Conservation (phyloP, 2,888 invertebrate species). For the Calephelis perditalis region DNA sequence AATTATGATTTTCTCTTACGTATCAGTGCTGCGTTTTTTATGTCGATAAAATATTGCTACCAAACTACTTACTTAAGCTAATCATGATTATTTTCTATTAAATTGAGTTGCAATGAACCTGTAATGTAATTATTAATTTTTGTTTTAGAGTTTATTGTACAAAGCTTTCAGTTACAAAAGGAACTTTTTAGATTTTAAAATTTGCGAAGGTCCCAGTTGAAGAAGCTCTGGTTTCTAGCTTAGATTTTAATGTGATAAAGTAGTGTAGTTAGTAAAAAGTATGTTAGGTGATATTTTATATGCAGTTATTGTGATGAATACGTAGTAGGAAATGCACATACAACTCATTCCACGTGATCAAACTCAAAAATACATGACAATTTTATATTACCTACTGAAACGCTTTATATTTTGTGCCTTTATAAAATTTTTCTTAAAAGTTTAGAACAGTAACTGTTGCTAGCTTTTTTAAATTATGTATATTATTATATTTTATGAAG, state of each 20-base stretch:
- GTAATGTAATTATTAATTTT: too few species aligned
- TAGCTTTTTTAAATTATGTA: background rate
- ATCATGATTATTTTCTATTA: too few species aligned
- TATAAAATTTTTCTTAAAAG: background rate
- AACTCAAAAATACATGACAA: slow-evolving; percentile 8
- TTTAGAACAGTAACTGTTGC: background rate
- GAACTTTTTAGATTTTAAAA: too few species aligned
- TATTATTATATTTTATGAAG: too few species aligned
- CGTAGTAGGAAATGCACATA: slow-evolving; percentile 14
- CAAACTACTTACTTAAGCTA: too few species aligned
- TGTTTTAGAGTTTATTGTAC: too few species aligned
- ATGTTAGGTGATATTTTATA: slow-evolving; percentile 3
- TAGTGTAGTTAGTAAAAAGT: slow-evolving; percentile 7
- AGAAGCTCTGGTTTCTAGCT: background rate
- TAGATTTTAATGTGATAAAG: slow-evolving; percentile 11
- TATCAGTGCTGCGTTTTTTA: too few species aligned
- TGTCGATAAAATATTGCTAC: too few species aligned
- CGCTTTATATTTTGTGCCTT: background rate
- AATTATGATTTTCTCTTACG: too few species aligned
- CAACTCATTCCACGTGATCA: slow-evolving; percentile 16
- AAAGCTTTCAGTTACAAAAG: too few species aligned
- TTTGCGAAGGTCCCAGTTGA: too few species aligned
- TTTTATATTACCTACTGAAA: background rate
- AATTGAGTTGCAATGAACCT: too few species aligned
- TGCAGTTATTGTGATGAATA: slow-evolving; percentile 16